phyloP scores from a whole-genome alignment of 2,888 invertebrate species.

The Buathra laborator region DNA sequence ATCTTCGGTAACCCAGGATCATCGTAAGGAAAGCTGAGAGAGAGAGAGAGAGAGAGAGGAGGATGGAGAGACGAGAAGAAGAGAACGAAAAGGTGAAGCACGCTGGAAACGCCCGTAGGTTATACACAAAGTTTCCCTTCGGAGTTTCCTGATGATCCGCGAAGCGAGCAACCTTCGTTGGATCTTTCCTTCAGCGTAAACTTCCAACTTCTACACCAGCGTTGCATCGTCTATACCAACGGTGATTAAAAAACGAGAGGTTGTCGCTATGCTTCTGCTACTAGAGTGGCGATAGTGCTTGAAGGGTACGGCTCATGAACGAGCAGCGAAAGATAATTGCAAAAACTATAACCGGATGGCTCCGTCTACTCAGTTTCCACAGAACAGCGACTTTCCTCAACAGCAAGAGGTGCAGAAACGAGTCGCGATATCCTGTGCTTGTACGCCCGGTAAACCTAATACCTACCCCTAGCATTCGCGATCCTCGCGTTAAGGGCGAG shows the following conservation, averaged over 20 bases:
- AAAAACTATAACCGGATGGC: conserved; percentile 75
- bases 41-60: conserved; percentile 4
- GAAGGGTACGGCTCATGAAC: conserved; percentile 19
- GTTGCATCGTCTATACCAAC: conserved; percentile 1
- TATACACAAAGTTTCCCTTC: conserved; percentile 43
- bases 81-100: conserved; percentile 30
- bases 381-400: conserved; percentile 31
- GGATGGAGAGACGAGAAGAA: background rate
- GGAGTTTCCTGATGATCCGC: conserved; percentile 44
- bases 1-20: conserved; percentile 50
- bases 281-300: conserved; percentile 18
- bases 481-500: conserved; percentile 49
- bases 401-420: conserved; percentile 37
- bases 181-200: conserved; percentile 1
- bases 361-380: conserved; percentile 53
- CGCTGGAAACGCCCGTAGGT: conserved; percentile 25
- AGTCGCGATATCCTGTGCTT: conserved; percentile 53
- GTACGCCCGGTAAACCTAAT: conserved; percentile 54
- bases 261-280: conserved; percentile 46
- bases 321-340: conserved; percentile 79
- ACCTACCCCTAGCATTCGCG: conserved; percentile 56
- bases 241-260: conserved; percentile 55
- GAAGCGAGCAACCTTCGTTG: conserved; percentile 10
- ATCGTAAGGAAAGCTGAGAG: conserved; percentile 47
- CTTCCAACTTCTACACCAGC: conserved; percentile 13